Percentiles rank a stretch among this genome's conserved stretches.
phyloP scores from a whole-genome alignment of 1,140 invertebrate genomes.

The Dolichoris vasculosae region DNA sequence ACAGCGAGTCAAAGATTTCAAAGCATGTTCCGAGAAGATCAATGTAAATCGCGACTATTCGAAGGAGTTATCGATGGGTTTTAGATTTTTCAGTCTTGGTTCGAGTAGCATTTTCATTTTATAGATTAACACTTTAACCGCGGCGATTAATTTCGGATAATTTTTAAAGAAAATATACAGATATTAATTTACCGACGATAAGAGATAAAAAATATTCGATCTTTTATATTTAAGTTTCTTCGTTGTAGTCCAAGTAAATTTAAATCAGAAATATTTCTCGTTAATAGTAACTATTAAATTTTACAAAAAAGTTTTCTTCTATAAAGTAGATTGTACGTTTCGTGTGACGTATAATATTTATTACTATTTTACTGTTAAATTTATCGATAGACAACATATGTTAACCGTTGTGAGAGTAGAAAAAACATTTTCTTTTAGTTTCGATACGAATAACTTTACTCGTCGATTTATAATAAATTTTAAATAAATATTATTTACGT shows the following conservation, averaged over 20 bases:
- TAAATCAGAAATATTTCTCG: too few relatives aligned
- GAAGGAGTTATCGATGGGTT: background rate
- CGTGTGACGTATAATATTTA: background rate
- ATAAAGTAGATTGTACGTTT: background rate
- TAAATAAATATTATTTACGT: too few relatives aligned
- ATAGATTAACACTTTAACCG: too few relatives aligned
- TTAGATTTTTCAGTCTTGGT: background rate
- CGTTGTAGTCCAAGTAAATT: too few relatives aligned
- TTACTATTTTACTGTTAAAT: background rate
- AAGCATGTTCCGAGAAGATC: background rate
- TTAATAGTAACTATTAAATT: too few relatives aligned
- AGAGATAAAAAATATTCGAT: too few relatives aligned
- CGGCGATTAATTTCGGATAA: background rate
- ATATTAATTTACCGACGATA: too few relatives aligned
- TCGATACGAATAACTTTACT: too few relatives aligned
- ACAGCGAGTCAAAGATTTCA: background rate
- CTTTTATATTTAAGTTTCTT: too few relatives aligned
- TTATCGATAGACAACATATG: background rate
- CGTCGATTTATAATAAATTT: too few relatives aligned
- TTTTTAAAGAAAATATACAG: too few relatives aligned
- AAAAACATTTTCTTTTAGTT: background rate
- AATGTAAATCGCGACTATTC: background rate
- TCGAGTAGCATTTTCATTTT: background rate
- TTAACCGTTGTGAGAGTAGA: background rate
- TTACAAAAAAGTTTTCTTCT: background rate